Percentiles rank a stretch among this genome's conserved stretches.
Conservation (phyloP, 2,888 invertebrate species). For the Papilio elwesi region DNA sequence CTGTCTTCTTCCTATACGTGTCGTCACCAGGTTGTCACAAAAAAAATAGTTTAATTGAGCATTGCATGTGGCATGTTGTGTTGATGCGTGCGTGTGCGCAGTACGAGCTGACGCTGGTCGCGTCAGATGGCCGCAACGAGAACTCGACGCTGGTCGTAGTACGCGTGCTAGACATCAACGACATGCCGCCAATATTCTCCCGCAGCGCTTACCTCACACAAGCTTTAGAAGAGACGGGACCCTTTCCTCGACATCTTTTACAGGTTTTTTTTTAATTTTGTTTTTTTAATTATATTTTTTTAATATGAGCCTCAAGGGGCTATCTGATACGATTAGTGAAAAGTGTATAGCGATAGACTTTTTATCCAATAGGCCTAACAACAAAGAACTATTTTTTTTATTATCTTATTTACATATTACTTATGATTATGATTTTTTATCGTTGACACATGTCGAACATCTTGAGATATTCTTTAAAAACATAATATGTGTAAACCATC, state of each 20-base stretch:
- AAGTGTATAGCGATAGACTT: neutral
- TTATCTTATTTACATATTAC: neutral
- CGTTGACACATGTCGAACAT: neutral
- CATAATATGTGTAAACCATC: too few species aligned
- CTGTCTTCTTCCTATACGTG: too few species aligned
- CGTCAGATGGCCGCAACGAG: constrained; percentile 95
- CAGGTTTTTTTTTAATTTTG: constrained; percentile 79
- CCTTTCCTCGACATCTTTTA: constrained; percentile 88
- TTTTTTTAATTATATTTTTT: constrained; percentile 35
- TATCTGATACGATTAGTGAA: neutral
- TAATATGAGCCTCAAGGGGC: neutral
- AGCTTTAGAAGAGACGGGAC: constrained; percentile 90
- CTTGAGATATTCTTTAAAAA: neutral
- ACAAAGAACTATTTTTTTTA: neutral
- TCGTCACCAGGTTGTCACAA: too few species aligned
- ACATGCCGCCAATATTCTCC: constrained; percentile 93
- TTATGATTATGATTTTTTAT: neutral
- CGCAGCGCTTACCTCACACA: constrained; percentile 88
- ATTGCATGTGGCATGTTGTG: constrained; percentile 79
- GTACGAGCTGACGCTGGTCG: constrained; percentile 95
- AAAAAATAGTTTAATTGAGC: constrained; percentile 46
- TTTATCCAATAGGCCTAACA: too few species aligned
- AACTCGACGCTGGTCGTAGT: constrained; percentile 93
- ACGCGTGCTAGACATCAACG: constrained; percentile 93
- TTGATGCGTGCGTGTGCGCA: constrained; percentile 81